Evolutionary conservation across 1,140 invertebrate species (phyloP).

Genomic region (Lamellibrachia luymesi): DNA sequence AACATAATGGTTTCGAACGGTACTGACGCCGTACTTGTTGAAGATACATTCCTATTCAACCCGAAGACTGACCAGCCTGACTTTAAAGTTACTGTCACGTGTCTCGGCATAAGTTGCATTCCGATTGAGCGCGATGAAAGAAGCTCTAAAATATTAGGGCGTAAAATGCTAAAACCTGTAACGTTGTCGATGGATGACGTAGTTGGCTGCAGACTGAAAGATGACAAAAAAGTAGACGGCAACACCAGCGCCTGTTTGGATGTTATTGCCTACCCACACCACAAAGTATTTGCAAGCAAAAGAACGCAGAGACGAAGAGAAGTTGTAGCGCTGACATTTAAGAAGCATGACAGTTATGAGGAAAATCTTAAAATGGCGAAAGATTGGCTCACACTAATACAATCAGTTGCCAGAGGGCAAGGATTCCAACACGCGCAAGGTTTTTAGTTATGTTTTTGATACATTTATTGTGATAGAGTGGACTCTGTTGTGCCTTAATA

Average conservation of each 20-base stretch:
- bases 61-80: neutral
- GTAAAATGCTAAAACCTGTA: neutral
- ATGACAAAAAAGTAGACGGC: slow-evolving; percentile 62
- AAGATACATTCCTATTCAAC: neutral
- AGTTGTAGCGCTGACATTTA: slow-evolving; percentile 76
- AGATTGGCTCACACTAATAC: slow-evolving; percentile 70
- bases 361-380: slow-evolving; percentile 81
- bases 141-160: neutral
- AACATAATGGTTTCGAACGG: neutral
- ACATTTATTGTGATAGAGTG: neutral
- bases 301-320: slow-evolving; percentile 67
- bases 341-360: slow-evolving; percentile 77
- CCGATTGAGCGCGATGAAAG: neutral
- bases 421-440: slow-evolving; percentile 13
- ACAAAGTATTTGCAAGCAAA: slow-evolving; percentile 63
- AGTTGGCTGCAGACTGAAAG: slow-evolving; percentile 46
- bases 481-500: too few species aligned
- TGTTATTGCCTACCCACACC: slow-evolving; percentile 80
- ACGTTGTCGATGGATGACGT: slow-evolving; percentile 35
- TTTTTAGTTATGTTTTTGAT: neutral
- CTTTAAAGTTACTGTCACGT: neutral
- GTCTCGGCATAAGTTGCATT: neutral
- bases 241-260: slow-evolving; percentile 76
- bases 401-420: neutral
- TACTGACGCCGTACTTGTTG: neutral